phyloP scores from a whole-genome alignment of 1,140 invertebrate genomes.

The Temnothorax longispinosus region DNA sequence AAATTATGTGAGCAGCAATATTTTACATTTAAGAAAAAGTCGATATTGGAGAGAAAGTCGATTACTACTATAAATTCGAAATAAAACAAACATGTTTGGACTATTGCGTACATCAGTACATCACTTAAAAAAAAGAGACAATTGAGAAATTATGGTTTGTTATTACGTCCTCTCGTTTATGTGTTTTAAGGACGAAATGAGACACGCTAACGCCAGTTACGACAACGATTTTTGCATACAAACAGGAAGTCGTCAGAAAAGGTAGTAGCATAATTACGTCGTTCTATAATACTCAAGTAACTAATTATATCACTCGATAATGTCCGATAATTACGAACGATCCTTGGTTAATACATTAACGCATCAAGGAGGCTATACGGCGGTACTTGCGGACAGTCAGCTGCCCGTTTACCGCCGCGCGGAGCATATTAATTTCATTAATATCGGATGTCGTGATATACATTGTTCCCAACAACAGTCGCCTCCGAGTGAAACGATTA shows the following conservation, averaged over 20 bases:
- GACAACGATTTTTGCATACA: neutral
- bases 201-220: neutral
- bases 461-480: neutral
- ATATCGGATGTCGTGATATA: neutral
- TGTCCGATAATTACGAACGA: constrained; percentile 38
- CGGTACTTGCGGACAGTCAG: constrained; percentile 4
- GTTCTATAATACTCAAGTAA: constrained; percentile 45
- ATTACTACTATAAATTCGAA: neutral
- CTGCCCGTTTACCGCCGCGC: neutral
- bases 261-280: constrained; percentile 20
- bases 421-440: constrained; percentile 35
- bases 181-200: neutral
- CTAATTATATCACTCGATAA: constrained; percentile 55
- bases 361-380: constrained; percentile 1
- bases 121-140: neutral
- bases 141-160: neutral
- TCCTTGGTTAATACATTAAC: constrained; percentile 36
- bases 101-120: neutral
- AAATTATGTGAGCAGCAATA: neutral
- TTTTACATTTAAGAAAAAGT: neutral
- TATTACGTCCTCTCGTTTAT: neutral
- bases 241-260: constrained; percentile 12
- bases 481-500: neutral
- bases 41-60: neutral
- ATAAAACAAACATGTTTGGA: neutral